Base-by-base conservation (phyloP, 2,113 vertebrate genomes). In the Melanerpes aurifrons region DNA sequence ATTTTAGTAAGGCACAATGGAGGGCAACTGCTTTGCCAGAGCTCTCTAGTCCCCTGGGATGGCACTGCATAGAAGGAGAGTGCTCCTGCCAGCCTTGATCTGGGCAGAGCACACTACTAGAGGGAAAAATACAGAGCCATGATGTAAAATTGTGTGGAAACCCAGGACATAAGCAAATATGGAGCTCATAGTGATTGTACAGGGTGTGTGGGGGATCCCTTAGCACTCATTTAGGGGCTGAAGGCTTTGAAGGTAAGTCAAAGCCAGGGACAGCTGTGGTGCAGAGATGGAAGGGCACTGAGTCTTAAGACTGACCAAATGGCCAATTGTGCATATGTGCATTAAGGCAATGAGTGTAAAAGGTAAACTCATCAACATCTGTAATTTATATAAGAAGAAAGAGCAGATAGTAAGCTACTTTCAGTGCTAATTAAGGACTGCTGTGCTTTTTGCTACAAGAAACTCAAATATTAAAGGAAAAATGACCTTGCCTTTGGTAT, bases 151-250 rank as follows among this genome's bases (percentile, higher is more conserved):
- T 11, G 31, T 7, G 58, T 57, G 80, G 57, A 80, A 56, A 26
- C n/a, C 28, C 76, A 5, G 43, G 2, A 1, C 6, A 1, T 15
- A 45, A n/a, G 18, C 12, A 47, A 12, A 12, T 0, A 0, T 11
- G 59, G 43, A 35, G 29, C 45, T 19, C 13, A 9, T 7, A 20
- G 67, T 7, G 66, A 12, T 2, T 22, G 69, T n/a, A 6, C 8
- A 12, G 58, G 6, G n/a, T 8, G 43, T 54, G 19, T 8, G 29
- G 43, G 5, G 10, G 21, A 26, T 72, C 43, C 37, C 28, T 13
- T 32, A 43, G 40, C 11, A 3, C 31, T 62, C 7, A 1, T 63
- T 7, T 28, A 24, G 64, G 64, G 18, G 3, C 45, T 43, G 43
- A 6, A 45, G 28, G 31, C 35, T 26, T 37, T 50, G 47, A n/a